Percentiles rank a stretch among this genome's conserved stretches.
These are phyloP conservation scores for Camelus bactrianus DNA, from an alignment of 2,113 vertebrate species.

Conservation along the genomic window DNA sequence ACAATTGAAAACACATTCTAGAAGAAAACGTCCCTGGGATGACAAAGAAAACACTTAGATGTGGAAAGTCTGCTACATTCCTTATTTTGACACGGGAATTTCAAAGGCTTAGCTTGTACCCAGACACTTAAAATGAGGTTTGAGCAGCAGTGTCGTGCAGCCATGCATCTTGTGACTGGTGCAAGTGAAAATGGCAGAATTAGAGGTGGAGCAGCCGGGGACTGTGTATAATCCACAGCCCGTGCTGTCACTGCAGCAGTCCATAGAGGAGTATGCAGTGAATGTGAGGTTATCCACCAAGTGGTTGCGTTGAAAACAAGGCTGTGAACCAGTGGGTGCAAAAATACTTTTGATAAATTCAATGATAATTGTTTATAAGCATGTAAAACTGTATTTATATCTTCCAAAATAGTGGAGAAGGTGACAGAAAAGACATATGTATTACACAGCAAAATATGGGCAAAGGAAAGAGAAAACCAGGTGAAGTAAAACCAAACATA, in stretches of 20 bases:
- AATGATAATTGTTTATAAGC: background rate
- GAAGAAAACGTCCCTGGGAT: background rate
- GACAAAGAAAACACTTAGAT: background rate
- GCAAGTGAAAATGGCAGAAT: background rate
- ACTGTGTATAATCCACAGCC: background rate
- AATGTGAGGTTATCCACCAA: background rate
- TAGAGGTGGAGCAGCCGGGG: background rate
- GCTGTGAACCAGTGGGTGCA: background rate
- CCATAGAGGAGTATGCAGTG: accelerated
- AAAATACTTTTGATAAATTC: background rate
- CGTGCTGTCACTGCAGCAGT: accelerated
- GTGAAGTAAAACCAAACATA: background rate
- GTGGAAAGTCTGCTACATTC: background rate
- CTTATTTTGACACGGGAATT: background rate
- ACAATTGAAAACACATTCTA: background rate
- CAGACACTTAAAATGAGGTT: background rate
- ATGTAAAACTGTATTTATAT: background rate
- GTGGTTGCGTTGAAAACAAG: background rate
- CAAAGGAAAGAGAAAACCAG: background rate
- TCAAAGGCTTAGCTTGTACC: background rate
- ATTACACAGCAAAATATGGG: background rate
- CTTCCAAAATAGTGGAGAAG: background rate
- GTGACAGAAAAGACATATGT: background rate
- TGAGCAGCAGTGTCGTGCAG: background rate
- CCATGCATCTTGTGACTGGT: background rate